A percentile compares a stretch with the other conserved stretches of the same genome.
phyloP scores from a whole-genome alignment of 2,797 vertebrate species.

The Erpetoichthys calabaricus region DNA sequence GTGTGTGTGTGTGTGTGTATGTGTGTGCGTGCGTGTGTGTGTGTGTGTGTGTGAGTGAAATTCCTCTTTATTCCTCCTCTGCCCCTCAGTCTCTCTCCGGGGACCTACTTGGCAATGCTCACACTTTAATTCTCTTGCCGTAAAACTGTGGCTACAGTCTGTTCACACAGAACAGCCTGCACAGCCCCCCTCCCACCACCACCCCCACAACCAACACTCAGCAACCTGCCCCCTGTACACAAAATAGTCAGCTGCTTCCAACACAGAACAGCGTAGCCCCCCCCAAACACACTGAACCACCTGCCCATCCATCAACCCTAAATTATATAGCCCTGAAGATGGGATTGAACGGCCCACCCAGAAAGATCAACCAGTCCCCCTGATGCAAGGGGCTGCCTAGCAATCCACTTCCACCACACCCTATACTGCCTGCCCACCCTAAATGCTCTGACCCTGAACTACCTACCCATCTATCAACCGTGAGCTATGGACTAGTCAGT shows the following conservation, averaged over 20 bases:
- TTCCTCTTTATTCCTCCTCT: conserved; percentile 22
- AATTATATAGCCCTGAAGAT: too few relatives aligned
- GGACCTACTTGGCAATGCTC: conserved; percentile 19
- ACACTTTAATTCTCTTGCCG: neutral
- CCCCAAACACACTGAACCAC: conserved; percentile 1
- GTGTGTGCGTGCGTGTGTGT: conserved; percentile 6
- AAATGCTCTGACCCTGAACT: too few relatives aligned
- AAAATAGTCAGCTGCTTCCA: conserved; percentile 4
- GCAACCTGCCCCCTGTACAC: conserved; percentile 18
- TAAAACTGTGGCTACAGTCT: neutral
- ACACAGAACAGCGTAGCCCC: conserved; percentile 18
- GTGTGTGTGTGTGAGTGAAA: conserved; percentile 26
- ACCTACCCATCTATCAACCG: too few relatives aligned
- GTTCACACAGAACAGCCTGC: neutral
- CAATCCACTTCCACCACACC: too few relatives aligned
- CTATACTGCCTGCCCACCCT: too few relatives aligned
- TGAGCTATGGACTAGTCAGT: too few relatives aligned
- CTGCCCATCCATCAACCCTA: conserved; percentile 21
- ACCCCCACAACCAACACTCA: neutral
- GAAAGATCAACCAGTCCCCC: too few relatives aligned
- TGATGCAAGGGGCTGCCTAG: too few relatives aligned
- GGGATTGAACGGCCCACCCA: too few relatives aligned
- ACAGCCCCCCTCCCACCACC: neutral
- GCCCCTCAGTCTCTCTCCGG: conserved; percentile 10
- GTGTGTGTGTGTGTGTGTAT: conserved; percentile 17